phyloP scores from a whole-genome alignment of 2,888 invertebrate genomes.

The Ectropis crepuscularia region DNA sequence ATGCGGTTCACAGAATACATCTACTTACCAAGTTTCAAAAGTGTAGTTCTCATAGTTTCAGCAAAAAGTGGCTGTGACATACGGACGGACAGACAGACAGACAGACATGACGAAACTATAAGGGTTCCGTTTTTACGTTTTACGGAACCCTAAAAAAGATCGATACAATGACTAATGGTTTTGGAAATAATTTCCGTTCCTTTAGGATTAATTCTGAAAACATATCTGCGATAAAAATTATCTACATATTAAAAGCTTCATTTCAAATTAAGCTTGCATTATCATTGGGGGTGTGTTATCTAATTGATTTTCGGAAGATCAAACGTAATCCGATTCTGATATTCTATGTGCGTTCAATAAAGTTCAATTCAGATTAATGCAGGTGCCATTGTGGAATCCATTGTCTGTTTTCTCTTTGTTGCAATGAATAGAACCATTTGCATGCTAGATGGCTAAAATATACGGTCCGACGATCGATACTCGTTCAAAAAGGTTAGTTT shows the following conservation, averaged over 20 bases:
- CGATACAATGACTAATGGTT: neutral
- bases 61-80: no score
- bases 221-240: conserved; percentile 8
- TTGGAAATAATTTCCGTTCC: conserved; percentile 7
- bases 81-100: no score
- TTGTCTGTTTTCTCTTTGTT: conserved; percentile 14
- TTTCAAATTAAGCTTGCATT: conserved; percentile 20
- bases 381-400: neutral
- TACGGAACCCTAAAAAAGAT: no score
- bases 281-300: conserved; percentile 24
- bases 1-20: no score
- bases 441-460: conserved; percentile 6
- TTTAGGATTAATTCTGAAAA: neutral
- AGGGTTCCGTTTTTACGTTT: no score
- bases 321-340: conserved; percentile 26
- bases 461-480: no score
- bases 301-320: conserved; percentile 20
- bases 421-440: conserved; percentile 5
- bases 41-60: no score
- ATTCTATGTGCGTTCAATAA: conserved; percentile 2
- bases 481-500: no score
- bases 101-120: no score
- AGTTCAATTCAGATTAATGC: conserved; percentile 6
- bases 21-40: no score
- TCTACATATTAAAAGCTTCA: conserved; percentile 11